phyloP scores from a whole-genome alignment of 2,113 vertebrate species.

The Ceyx margarethae region DNA sequence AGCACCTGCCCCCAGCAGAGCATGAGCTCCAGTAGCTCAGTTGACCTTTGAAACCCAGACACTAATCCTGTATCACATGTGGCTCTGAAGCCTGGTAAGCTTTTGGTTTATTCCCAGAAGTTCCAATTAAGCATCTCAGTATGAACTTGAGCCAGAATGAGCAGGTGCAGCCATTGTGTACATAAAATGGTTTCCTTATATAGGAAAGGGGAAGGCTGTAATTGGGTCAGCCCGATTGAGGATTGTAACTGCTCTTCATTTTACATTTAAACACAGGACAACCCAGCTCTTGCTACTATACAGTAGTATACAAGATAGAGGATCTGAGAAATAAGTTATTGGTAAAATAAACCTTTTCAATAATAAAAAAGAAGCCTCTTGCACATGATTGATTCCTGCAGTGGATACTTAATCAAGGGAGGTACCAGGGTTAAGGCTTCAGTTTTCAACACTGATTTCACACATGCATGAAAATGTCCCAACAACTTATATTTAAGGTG shows the following conservation, averaged over 20 bases:
- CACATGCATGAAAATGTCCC: background rate
- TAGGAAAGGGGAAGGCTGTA: background rate
- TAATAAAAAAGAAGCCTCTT: background rate
- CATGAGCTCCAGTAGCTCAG: background rate
- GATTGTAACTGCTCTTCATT: background rate
- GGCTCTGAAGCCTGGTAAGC: slow-evolving; percentile 3
- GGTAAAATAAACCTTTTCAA: background rate
- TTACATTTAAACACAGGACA: background rate
- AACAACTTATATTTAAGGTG: fast-evolving
- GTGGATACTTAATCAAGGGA: background rate
- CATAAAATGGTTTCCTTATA: background rate
- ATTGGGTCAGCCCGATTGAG: background rate
- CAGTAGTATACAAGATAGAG: background rate
- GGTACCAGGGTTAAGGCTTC: background rate
- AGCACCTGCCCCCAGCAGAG: background rate
- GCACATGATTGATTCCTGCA: background rate
- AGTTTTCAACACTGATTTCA: background rate
- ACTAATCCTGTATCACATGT: slow-evolving; percentile 28
- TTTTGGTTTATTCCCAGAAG: slow-evolving; percentile 45
- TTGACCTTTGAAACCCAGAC: slow-evolving; percentile 64
- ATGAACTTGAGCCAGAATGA: slow-evolving; percentile 26
- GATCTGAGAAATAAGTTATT: background rate
- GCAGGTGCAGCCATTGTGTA: background rate
- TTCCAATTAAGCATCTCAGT: slow-evolving; percentile 50
- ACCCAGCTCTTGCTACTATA: background rate